Conservation (phyloP, 2,113 vertebrate species). For the Agapornis roseicollis region DNA sequence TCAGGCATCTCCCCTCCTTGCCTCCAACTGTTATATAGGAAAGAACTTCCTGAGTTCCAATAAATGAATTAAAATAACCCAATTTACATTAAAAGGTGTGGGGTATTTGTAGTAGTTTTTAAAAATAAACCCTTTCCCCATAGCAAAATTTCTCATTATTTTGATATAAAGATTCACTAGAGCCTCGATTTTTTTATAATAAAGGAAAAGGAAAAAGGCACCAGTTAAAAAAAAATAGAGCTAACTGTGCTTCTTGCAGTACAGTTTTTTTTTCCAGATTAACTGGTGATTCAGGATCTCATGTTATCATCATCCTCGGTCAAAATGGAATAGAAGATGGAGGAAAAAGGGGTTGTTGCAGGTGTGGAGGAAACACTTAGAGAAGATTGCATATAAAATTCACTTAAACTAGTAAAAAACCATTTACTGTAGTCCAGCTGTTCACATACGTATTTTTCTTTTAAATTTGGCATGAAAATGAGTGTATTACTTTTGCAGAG, state of each 20-base stretch:
- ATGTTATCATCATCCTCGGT: neutral
- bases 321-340: neutral
- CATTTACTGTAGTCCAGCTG: constrained; percentile 48
- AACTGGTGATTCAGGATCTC: constrained; percentile 19
- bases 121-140: neutral
- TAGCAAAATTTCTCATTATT: neutral
- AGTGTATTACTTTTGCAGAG: constrained; percentile 48
- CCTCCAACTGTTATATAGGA: neutral
- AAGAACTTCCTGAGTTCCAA: neutral
- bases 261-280: neutral
- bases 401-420: constrained; percentile 49
- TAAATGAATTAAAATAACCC: neutral
- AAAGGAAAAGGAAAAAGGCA: neutral
- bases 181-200: neutral
- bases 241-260: neutral
- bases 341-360: constrained; percentile 25
- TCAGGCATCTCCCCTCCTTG: neutral
- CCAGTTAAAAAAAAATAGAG: neutral
- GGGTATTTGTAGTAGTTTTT: neutral
- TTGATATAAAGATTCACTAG: neutral
- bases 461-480: constrained; percentile 36
- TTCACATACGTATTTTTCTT: constrained; percentile 60
- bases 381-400: constrained; percentile 48
- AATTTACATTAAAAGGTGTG: neutral
- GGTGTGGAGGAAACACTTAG: constrained; percentile 63